These are phyloP conservation scores for Protophormia terraenovae DNA, from an alignment of 2,888 invertebrate species.

Conservation along the genomic window DNA sequence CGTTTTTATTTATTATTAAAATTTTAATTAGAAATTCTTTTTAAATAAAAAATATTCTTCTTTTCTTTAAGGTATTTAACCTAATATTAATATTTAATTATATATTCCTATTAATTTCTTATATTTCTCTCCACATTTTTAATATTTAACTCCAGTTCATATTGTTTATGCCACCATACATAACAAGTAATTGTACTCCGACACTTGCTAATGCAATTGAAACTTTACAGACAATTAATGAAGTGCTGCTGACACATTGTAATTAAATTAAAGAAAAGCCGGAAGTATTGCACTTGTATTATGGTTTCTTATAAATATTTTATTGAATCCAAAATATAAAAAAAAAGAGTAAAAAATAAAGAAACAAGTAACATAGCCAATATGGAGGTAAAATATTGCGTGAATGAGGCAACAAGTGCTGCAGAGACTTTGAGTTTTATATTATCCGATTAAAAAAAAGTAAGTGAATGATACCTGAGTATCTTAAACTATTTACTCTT, in stretches of 20 bases:
- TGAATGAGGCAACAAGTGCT: conserved; percentile 40
- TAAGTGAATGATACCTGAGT: too few species aligned
- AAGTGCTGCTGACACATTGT: conserved; percentile 23
- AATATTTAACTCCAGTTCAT: conserved; percentile 35
- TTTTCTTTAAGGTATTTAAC: too few species aligned
- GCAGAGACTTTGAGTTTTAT: neutral
- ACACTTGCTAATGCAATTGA: neutral
- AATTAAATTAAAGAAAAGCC: conserved; percentile 29
- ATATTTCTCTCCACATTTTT: too few species aligned
- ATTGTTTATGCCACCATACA: neutral
- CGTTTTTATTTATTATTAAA: too few species aligned
- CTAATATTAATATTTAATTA: too few species aligned
- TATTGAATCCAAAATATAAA: neutral
- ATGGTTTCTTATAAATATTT: conserved; percentile 15
- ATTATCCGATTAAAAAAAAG: neutral
- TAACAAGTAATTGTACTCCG: neutral
- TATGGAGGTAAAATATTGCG: conserved; percentile 6
- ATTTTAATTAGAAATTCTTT: too few species aligned
- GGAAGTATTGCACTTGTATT: conserved; percentile 15
- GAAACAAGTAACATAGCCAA: neutral
- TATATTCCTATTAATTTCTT: too few species aligned
- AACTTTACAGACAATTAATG: conserved; percentile 17
- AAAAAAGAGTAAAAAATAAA: neutral
- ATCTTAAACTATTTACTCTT: too few species aligned
- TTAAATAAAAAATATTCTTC: too few species aligned